Evolutionary conservation across 2,888 invertebrate species (phyloP), one percentile per base, ranked within the genome.

Genomic region (Melanostoma mellinum): DNA sequence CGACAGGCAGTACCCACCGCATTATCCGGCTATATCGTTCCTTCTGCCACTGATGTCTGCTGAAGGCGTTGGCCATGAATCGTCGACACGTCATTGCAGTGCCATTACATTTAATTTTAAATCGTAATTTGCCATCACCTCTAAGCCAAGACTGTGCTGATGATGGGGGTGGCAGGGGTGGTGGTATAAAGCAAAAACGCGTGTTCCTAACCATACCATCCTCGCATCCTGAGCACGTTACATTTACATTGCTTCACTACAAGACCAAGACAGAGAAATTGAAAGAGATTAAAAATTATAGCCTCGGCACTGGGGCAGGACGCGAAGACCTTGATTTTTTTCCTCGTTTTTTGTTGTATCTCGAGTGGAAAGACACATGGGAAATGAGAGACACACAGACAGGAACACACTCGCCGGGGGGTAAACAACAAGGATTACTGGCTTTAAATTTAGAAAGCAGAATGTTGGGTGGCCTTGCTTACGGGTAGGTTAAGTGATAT

Each of bases 71-170:
- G 73, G 52, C 68, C 63, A 82, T 82, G 82, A 82, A 82, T 78
- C 58, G 58, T 82, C 78, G 63, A 69, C 77, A 82, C 82, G 82
- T 82, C 82, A 78, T 82, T 82, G 82, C 82, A 82, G 78, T 73
- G 73, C 68, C 73, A 82, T 82, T 82, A 82, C 68, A 78, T 82
- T 82, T 74, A 73, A 82, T 82, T 78, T 74, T 55, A 48, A 78
- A 78, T 55, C 78, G 73, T 76, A 81, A 76, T 58, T 73, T 69
- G 69, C 72, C 48, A 76, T 76, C 56, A 50, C 53, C 56, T 55
- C 8, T 9, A 32, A 42, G 4, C 44, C 6, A 6, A 46, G 56
- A 32, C 6, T 32, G 20, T 35, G 6, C 6, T 20, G 32, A 40
- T 20, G 32, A 36, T 35, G 30, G 1, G 42, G 10, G 10, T 32